Base-by-base conservation (phyloP, 2,888 invertebrate genomes). In the Strigamia maritima region DNA sequence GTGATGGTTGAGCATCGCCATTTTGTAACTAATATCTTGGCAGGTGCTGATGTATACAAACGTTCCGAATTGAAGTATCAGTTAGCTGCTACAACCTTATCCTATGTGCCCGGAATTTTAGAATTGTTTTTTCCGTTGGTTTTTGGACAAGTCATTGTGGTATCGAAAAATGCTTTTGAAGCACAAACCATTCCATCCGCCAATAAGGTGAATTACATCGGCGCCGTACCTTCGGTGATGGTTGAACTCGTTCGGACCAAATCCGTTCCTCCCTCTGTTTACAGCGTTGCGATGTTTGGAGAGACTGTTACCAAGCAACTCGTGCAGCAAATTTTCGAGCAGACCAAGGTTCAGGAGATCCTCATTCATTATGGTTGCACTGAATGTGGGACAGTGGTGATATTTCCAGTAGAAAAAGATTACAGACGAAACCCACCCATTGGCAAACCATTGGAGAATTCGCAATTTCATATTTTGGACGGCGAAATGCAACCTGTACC, bases 1-100 rank as follows among this genome's bases (percentile, higher is more conserved):
- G 83, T 83, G 1, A 79, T 81, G 10, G 82, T 83, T 10, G 78
- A 78, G 14, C 82, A 82, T 0, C 6, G 75, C 10, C 75, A 75
- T 24, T 75, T 75, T 19, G 12, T 35, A 24, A 14, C 22, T 16
- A 24, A 75, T 75, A 12, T 75, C 10, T 77, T 14, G 10, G 54
- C 22, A 22, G 26, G 77, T 74, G 26, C 10, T 74, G 74, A 65
- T 14, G 12, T 75, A 10, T 75, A 24, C 19, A 28, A 26, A 10
- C 8, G 10, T 19, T 7, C 10, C 12, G 19, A 75, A 16, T 14
- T 75, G 12, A 12, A 26, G 10, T 28, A 75, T 19, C 75, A 75
- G 31, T 35, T 75, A 12, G 75, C 75, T 12, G 75, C 75, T 12
- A 75, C 75, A 10, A 75, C 75, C 19, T 75, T 75, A 19, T 75